Percentiles rank a stretch among this genome's conserved stretches.
phyloP scores from a whole-genome alignment of 1,140 invertebrate species.

The Choristoneura fumiferana region DNA sequence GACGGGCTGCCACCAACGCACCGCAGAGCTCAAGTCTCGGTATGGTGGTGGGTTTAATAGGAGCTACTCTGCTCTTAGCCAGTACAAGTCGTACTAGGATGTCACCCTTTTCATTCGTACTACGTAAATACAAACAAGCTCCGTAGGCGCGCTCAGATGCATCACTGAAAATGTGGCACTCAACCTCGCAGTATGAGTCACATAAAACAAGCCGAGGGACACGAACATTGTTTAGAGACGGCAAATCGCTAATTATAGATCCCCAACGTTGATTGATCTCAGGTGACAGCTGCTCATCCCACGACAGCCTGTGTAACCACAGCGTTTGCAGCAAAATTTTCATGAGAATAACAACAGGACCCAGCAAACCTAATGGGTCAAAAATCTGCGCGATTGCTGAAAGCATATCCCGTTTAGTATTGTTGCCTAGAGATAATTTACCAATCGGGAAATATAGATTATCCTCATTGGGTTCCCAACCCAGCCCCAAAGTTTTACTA shows the following conservation, averaged over 20 bases:
- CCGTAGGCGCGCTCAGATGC: not conserved
- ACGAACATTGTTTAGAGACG: not conserved
- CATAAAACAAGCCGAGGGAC: not conserved
- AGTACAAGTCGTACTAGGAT: not conserved
- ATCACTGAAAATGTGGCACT: not conserved
- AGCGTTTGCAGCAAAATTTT: slow-evolving; percentile 29
- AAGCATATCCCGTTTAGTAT: slow-evolving; percentile 31
- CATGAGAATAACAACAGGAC: slow-evolving; percentile 24
- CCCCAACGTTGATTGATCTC: not conserved
- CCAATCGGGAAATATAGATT: slow-evolving; percentile 23
- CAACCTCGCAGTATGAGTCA: not conserved
- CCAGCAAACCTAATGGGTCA: slow-evolving; percentile 12
- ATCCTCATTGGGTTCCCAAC: slow-evolving; percentile 23
- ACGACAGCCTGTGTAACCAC: slow-evolving; percentile 28
- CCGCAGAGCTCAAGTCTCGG: not conserved
- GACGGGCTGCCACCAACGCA: too few species aligned
- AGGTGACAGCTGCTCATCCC: not conserved
- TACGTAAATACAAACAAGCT: not conserved
- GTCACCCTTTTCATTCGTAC: not conserved
- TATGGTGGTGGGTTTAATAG: not conserved
- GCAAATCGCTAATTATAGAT: not conserved
- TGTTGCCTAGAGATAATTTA: not conserved
- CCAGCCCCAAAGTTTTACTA: slow-evolving; percentile 28
- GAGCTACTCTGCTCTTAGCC: not conserved
- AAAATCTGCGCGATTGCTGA: slow-evolving; percentile 31